A percentile compares a stretch with the other conserved stretches of the same genome.
Conservation (phyloP, 37 sponge, comb jelly and placozoan species). For the Chondrosia reniformis region DNA sequence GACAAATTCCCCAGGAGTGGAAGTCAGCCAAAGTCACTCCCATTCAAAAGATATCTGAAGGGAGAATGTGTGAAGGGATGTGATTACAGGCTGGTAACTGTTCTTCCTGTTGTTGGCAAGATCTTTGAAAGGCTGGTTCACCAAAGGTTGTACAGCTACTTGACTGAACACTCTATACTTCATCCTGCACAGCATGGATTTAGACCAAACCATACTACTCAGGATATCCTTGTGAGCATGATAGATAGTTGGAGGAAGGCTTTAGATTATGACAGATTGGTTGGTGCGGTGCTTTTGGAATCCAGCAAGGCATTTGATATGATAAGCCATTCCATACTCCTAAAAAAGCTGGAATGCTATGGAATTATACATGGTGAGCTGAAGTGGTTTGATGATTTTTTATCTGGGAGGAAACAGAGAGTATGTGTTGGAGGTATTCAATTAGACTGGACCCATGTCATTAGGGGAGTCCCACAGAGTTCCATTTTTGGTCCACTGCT, state of each 20-base stretch:
- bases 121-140: constrained; percentile 36
- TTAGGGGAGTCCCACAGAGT: constrained; percentile 36
- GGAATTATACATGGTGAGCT: constrained; percentile 7
- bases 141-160: constrained; percentile 13
- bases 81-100: constrained; percentile 16
- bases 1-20: background rate
- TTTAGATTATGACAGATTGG: constrained; percentile 23
- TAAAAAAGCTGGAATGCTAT: constrained; percentile 28
- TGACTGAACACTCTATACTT: constrained; percentile 4
- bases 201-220: constrained; percentile 27
- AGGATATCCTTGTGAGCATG: constrained; percentile 25
- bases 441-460: constrained; percentile 8
- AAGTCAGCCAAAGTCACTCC: constrained; percentile 10
- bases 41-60: background rate
- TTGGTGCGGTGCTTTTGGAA: constrained; percentile 24
- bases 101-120: constrained; percentile 28
- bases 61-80: too few species aligned
- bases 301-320: constrained; percentile 34
- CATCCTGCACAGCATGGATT: constrained; percentile 31
- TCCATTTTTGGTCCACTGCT: constrained; percentile 40
- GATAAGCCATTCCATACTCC: constrained; percentile 20
- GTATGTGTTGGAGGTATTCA: constrained; percentile 4
- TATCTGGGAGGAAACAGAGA: constrained; percentile 17
- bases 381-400: constrained; percentile 27
- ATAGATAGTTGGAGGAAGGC: constrained; percentile 36